phyloP scores from a whole-genome alignment of 2,797 vertebrate genomes.

The Cossypha heuglini region DNA sequence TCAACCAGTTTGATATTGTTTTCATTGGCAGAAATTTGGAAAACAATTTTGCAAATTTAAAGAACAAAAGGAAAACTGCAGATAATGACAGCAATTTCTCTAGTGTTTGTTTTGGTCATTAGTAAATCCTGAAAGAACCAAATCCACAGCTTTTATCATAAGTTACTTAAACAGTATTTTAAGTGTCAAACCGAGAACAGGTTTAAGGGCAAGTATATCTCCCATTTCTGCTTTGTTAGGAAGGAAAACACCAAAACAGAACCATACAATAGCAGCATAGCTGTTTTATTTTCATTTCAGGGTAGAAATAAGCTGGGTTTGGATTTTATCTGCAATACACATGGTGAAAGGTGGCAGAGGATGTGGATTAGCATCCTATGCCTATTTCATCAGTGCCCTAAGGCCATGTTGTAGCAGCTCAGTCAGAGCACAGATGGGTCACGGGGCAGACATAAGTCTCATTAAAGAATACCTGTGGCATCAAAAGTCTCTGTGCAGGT shows the following conservation, averaged over 20 bases:
- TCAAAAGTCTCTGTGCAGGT: slow-evolving; percentile 10
- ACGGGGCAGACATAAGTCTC: background rate
- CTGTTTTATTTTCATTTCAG: background rate
- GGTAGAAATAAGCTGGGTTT: background rate
- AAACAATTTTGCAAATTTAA: slow-evolving; percentile 34
- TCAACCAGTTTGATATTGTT: slow-evolving; percentile 29
- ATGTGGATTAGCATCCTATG: background rate
- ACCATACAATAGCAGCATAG: background rate
- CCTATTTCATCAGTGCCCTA: background rate
- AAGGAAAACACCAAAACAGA: background rate
- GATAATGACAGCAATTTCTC: background rate
- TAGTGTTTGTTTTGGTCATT: background rate
- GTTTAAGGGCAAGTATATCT: background rate
- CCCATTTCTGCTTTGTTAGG: background rate
- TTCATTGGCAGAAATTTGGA: slow-evolving; percentile 33
- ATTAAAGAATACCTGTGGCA: slow-evolving; percentile 8
- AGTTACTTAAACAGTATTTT: background rate
- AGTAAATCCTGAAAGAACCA: background rate
- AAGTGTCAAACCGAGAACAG: background rate
- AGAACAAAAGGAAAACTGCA: slow-evolving; percentile 1
- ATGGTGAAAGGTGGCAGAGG: background rate
- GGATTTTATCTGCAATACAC: background rate
- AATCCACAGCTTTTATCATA: background rate
- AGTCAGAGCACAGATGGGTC: background rate
- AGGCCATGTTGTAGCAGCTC: background rate